These are phyloP conservation scores for Gambelia wislizenii DNA, from an alignment of 2,797 vertebrate species.

Conservation along the genomic window DNA sequence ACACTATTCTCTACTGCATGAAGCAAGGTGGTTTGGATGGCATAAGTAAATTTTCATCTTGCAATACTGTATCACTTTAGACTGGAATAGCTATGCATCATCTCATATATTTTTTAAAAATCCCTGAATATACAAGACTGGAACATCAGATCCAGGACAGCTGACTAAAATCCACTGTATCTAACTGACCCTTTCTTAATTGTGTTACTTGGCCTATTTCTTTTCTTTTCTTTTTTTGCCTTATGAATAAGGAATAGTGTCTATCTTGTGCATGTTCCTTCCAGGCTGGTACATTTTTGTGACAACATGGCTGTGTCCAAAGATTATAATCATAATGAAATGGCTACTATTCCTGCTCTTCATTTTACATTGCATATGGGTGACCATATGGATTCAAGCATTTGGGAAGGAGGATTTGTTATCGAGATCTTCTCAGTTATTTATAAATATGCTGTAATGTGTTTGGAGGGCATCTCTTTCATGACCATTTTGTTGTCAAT, in stretches of 20 bases:
- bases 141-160: background rate
- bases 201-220: background rate
- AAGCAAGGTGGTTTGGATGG: background rate
- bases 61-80: background rate
- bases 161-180: too few relatives aligned
- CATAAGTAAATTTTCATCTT: background rate
- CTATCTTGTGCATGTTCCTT: background rate
- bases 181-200: too few relatives aligned
- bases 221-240: background rate
- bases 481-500: slow-evolving; percentile 45
- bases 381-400: slow-evolving; percentile 68
- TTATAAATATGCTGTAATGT: slow-evolving; percentile 64
- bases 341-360: slow-evolving; percentile 58
- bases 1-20: background rate
- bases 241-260: background rate
- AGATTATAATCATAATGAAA: slow-evolving; percentile 47
- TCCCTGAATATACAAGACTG: background rate
- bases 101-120: background rate
- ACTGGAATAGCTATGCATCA: background rate
- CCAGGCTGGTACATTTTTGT: slow-evolving; percentile 40
- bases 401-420: slow-evolving; percentile 74
- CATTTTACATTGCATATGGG: slow-evolving; percentile 57
- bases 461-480: slow-evolving; percentile 62
- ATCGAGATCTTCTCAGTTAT: slow-evolving; percentile 70
- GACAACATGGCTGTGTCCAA: background rate